Conservation (phyloP, 2,797 vertebrate genomes). For the Strix occidentalis region DNA sequence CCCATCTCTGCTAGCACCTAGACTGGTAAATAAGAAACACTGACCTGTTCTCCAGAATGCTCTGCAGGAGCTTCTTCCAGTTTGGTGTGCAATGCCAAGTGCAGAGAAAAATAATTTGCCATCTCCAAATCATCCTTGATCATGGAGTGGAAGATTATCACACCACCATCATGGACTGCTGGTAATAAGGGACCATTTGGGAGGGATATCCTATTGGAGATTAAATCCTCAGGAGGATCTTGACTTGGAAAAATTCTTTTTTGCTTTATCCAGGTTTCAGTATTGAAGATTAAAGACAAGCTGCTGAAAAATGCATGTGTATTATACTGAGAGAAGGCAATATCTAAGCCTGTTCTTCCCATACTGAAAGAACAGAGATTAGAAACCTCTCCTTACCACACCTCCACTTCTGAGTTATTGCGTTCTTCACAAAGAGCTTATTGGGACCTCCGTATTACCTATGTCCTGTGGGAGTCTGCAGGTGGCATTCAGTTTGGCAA, state of each 20-base stretch:
- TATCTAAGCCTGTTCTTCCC: rapidly evolving
- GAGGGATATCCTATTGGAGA: not conserved
- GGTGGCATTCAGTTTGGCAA: not conserved
- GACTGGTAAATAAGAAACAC: not conserved
- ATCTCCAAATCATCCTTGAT: not conserved
- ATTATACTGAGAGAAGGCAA: not conserved
- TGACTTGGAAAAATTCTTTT: not conserved
- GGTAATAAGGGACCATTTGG: not conserved
- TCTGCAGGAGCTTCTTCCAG: not conserved
- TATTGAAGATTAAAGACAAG: not conserved
- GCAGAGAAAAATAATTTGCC: not conserved
- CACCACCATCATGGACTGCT: not conserved
- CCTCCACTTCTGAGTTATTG: not conserved
- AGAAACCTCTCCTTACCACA: not conserved
- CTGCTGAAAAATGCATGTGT: not conserved
- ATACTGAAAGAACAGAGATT: not conserved
- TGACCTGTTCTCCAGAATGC: not conserved
- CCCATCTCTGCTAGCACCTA: not conserved
- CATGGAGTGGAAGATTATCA: not conserved
- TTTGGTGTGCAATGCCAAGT: not conserved
- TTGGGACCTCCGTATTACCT: not conserved
- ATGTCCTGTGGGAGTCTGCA: not conserved
- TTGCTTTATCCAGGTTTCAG: not conserved
- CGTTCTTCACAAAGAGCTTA: not conserved
- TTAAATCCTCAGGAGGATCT: not conserved